phyloP scores from a whole-genome alignment of 2,888 invertebrate genomes.

The Tetropium fuscum region DNA sequence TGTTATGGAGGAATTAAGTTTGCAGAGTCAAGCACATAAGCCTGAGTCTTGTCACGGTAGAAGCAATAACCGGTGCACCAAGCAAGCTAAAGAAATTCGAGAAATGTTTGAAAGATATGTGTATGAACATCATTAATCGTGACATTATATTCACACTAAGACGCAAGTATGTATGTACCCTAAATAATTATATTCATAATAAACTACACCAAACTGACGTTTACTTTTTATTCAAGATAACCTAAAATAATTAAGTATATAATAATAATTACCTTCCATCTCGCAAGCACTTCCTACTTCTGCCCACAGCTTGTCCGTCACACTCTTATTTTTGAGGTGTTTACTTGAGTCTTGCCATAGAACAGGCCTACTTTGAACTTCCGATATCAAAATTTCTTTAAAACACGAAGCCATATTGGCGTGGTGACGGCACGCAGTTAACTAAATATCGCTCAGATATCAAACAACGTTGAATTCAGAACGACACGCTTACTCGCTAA shows the following conservation, averaged over 20 bases:
- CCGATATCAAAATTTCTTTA: neutral
- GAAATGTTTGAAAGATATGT: neutral
- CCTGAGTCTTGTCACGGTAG: neutral
- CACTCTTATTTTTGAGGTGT: constrained; percentile 22
- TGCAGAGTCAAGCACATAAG: neutral
- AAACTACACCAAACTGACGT: neutral
- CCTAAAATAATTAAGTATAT: neutral
- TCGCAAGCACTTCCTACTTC: neutral
- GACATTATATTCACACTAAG: constrained; percentile 4
- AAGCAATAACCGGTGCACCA: neutral
- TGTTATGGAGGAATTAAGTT: neutral
- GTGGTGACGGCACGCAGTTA: too few relatives aligned
- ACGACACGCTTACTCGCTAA: too few relatives aligned
- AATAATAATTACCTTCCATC: neutral
- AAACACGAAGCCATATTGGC: too few relatives aligned
- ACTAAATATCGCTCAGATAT: too few relatives aligned
- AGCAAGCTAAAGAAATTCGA: neutral
- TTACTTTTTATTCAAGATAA: neutral
- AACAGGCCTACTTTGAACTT: constrained; percentile 24
- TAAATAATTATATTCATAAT: neutral
- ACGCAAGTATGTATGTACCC: constrained; percentile 2
- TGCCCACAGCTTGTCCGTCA: constrained; percentile 38
- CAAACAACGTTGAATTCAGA: too few relatives aligned
- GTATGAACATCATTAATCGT: neutral
- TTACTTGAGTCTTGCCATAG: constrained; percentile 24